Percentiles rank a stretch among this genome's conserved stretches.
These are phyloP conservation scores for Nomada ferruginata DNA, from an alignment of 2,888 invertebrate species.

Conservation along the genomic window DNA sequence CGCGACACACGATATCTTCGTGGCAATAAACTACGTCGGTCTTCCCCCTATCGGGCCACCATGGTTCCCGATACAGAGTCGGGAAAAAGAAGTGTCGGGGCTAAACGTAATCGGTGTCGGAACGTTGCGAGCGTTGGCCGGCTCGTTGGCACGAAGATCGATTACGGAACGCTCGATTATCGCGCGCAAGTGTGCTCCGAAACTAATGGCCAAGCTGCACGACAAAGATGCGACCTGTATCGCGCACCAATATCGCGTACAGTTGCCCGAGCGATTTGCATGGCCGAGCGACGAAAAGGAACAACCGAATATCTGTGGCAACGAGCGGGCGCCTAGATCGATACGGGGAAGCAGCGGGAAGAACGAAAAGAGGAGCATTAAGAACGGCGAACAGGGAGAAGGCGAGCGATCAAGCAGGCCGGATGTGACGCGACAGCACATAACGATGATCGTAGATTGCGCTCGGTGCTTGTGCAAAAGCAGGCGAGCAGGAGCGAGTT, in stretches of 20 bases:
- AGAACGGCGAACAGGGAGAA: constrained; percentile 25
- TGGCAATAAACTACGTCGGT: constrained; percentile 49
- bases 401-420: constrained; percentile 61
- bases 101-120: not conserved
- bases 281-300: not conserved
- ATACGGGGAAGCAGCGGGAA: constrained; percentile 13
- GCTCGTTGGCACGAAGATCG: not conserved
- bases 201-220: too few relatives aligned
- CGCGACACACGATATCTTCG: constrained; percentile 50
- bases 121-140: constrained; percentile 1
- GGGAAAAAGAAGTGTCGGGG: not conserved
- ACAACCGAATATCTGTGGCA: not conserved
- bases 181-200: too few relatives aligned
- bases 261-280: too few relatives aligned
- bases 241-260: too few relatives aligned
- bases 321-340: not conserved
- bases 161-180: not conserved
- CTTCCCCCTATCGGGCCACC: not conserved
- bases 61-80: constrained; percentile 15
- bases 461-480: constrained; percentile 67
- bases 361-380: constrained; percentile 36
- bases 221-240: too few relatives aligned
- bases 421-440: constrained; percentile 79
- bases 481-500: constrained; percentile 58
- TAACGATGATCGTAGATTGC: constrained; percentile 80